Evolutionary conservation across 2,888 invertebrate genomes (phyloP).

Genomic region (Seladonia tumulorum): DNA sequence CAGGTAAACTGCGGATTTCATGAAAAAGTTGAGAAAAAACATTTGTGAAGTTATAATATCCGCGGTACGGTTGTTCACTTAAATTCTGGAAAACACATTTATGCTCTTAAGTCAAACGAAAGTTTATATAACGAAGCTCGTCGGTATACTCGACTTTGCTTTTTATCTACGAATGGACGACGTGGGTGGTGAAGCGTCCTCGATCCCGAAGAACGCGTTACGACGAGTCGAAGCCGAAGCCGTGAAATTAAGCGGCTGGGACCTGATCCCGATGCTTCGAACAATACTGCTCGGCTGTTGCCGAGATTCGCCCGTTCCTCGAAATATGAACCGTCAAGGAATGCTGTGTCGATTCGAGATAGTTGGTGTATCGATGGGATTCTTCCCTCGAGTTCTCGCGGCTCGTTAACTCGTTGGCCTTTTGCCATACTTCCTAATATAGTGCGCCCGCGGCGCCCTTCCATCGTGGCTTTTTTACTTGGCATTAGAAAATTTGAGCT

Average conservation of each 20-base stretch:
- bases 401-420: constrained; percentile 44
- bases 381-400: constrained; percentile 21
- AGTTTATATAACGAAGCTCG: constrained; percentile 47
- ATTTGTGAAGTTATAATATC: not conserved
- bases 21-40: not conserved
- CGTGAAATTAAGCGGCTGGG: constrained; percentile 27
- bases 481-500: constrained; percentile 3
- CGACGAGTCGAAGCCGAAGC: not conserved
- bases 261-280: not conserved
- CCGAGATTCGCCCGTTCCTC: not conserved
- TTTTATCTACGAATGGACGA: constrained; percentile 16
- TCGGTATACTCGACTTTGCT: constrained; percentile 26
- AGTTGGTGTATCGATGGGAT: constrained; percentile 14
- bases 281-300: not conserved
- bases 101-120: not conserved
- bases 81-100: not conserved
- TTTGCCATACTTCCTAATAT: constrained; percentile 59
- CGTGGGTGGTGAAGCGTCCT: constrained; percentile 52
- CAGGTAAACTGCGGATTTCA: not conserved
- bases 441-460: constrained; percentile 26
- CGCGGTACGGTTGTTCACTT: not conserved
- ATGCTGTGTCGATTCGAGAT: constrained; percentile 10
- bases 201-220: constrained; percentile 31
- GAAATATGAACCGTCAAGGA: not conserved
- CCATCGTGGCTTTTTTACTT: constrained; percentile 24